These are phyloP conservation scores for Ctenochaetus hawaiiensis DNA, from an alignment of 2,797 vertebrate genomes.

Conservation along the genomic window DNA sequence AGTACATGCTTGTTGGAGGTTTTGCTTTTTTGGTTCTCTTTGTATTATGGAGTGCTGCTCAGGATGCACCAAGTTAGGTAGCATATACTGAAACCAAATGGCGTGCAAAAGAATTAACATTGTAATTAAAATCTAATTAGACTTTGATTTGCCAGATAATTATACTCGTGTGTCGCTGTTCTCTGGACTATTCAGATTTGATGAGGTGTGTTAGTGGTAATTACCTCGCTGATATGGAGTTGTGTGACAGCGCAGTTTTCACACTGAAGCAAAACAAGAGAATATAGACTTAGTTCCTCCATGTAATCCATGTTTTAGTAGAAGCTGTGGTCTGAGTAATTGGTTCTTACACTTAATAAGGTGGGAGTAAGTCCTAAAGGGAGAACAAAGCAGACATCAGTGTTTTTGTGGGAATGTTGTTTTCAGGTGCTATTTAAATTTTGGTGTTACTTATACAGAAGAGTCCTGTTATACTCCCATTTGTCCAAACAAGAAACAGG, in stretches of 20 bases:
- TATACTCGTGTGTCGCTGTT: conserved; percentile 77
- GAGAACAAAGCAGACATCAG: background rate
- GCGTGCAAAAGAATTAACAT: conserved; percentile 82
- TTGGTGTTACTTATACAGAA: no score
- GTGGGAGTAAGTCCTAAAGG: background rate
- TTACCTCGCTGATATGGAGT: conserved; percentile 68
- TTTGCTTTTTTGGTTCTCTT: conserved; percentile 31
- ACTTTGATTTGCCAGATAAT: conserved; percentile 83
- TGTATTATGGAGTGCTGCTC: conserved; percentile 46
- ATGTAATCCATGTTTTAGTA: conserved; percentile 19
- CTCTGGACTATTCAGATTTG: conserved; percentile 78
- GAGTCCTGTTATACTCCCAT: no score
- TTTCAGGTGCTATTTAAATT: no score
- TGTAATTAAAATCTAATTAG: conserved; percentile 84
- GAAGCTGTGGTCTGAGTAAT: conserved; percentile 20
- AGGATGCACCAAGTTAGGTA: conserved; percentile 51
- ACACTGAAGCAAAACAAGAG: conserved; percentile 59
- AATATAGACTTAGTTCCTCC: conserved; percentile 39
- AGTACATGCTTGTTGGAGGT: conserved; percentile 29
- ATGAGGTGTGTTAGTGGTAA: conserved; percentile 81
- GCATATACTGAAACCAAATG: conserved; percentile 75
- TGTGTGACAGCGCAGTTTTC: conserved; percentile 61
- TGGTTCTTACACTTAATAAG: conserved; percentile 30
- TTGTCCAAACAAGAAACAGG: no score
- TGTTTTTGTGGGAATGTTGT: background rate